These are phyloP conservation scores for Xiphorhynchus elegans DNA, from an alignment of 2,113 vertebrate species.

Conservation along the genomic window DNA sequence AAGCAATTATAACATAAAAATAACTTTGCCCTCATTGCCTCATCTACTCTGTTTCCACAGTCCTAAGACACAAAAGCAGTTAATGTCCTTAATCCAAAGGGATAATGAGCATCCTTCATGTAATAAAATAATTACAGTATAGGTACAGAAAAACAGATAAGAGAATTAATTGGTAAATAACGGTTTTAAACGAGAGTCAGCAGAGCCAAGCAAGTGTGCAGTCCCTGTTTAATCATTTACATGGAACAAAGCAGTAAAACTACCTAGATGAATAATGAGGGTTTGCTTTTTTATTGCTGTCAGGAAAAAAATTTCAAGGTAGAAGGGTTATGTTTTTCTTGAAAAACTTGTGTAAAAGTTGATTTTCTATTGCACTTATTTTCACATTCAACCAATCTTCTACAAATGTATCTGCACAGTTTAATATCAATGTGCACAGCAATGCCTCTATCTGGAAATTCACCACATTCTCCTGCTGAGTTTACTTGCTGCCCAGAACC, in stretches of 20 bases:
- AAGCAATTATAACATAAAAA: background rate
- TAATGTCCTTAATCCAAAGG: background rate
- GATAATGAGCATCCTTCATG: background rate
- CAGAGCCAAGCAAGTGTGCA: background rate
- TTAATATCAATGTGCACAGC: background rate
- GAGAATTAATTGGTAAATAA: constrained; percentile 45
- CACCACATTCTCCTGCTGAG: background rate
- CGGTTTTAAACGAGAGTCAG: constrained; percentile 7
- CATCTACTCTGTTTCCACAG: background rate
- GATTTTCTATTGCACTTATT: background rate
- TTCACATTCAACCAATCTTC: background rate
- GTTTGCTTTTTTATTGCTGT: background rate
- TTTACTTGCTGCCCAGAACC: background rate
- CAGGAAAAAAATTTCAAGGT: background rate
- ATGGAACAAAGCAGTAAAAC: background rate
- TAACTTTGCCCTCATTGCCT: background rate
- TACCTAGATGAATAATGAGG: background rate
- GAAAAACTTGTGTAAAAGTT: background rate
- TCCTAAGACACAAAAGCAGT: background rate
- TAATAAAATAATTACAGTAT: background rate
- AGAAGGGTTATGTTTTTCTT: background rate
- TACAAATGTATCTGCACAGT: background rate
- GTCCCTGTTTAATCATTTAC: constrained; percentile 28
- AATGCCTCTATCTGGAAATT: background rate
- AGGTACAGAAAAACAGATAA: background rate